Evolutionary conservation across 2,797 vertebrate species (phyloP).

Genomic region (Bradypodion pumilum): DNA sequence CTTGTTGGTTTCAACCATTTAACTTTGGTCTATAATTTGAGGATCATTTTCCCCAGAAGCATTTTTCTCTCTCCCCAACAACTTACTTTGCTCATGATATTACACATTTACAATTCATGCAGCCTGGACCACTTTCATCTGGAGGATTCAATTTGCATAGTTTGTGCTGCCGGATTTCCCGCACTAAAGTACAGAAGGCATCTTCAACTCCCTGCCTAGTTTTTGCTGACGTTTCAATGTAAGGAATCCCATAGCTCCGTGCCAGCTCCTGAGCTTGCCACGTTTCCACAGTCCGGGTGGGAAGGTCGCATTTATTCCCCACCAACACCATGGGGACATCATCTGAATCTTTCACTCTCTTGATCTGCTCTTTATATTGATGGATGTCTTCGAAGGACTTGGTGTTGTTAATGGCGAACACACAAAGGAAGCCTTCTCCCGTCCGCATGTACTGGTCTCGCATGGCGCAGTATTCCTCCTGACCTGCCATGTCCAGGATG

Average conservation of each 20-base stretch:
- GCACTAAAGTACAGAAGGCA: conserved; percentile 96
- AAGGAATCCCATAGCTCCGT: conserved; percentile 93
- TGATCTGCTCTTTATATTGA: conserved; percentile 96
- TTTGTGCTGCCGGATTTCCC: conserved; percentile 96
- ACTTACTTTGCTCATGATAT: conserved; percentile 91
- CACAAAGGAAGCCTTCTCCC: conserved; percentile 95
- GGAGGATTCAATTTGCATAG: conserved; percentile 94
- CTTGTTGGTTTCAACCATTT: background rate
- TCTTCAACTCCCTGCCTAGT: conserved; percentile 99
- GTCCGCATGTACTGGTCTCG: conserved; percentile 99
- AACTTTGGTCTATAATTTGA: background rate
- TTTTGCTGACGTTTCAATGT: conserved; percentile 97
- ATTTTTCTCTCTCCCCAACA: background rate
- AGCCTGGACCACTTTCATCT: conserved; percentile 93
- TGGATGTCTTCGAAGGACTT: conserved; percentile 99
- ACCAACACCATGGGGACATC: conserved; percentile 98
- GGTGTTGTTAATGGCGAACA: conserved; percentile 97
- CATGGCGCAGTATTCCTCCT: conserved; percentile 99
- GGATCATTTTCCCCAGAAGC: background rate
- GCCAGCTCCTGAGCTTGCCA: conserved; percentile 96
- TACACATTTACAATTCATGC: conserved; percentile 96
- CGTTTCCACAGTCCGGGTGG: conserved; percentile 91
- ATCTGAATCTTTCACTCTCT: conserved; percentile 96
- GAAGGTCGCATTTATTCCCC: conserved; percentile 97
- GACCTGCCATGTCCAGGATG: conserved; percentile 95